Evolutionary conservation across 2,888 invertebrate genomes (phyloP).

Genomic region (Magallana nippona): DNA sequence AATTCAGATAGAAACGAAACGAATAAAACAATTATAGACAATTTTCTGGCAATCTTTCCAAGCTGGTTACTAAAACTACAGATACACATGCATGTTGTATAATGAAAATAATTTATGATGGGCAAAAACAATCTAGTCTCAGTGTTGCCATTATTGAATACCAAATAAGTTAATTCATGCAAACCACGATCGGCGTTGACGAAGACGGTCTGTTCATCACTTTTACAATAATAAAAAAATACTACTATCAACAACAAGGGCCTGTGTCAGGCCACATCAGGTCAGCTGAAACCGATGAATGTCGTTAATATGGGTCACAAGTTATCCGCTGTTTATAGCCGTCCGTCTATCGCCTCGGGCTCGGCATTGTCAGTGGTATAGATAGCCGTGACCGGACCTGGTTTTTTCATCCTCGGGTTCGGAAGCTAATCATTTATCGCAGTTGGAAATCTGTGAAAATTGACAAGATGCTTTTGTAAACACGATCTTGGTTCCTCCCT

Average conservation of each 20-base stretch:
- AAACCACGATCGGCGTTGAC: no score
- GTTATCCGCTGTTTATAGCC: constrained; percentile 16
- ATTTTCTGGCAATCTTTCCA: no score
- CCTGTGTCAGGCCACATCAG: constrained; percentile 27
- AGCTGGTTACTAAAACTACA: no score
- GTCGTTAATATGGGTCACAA: constrained; percentile 32
- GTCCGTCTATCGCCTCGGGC: constrained; percentile 32
- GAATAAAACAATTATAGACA: no score
- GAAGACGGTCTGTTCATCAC: no score
- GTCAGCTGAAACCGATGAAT: constrained; percentile 32
- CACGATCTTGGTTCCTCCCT: constrained; percentile 36
- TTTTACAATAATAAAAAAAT: no score
- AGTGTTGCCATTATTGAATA: no score
- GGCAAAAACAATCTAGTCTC: no score
- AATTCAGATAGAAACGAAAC: no score
- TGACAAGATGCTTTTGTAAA: constrained; percentile 40
- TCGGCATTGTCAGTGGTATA: constrained; percentile 25
- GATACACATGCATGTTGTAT: no score
- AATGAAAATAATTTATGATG: no score
- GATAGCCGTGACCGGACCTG: constrained; percentile 20
- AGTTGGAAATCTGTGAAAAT: constrained; percentile 37
- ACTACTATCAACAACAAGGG: constrained; percentile 19
- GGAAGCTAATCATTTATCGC: constrained; percentile 44
- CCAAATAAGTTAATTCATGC: no score
- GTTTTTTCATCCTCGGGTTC: constrained; percentile 28